Percentiles rank a stretch among this genome's conserved stretches.
Evolutionary conservation across 2,797 vertebrate species (phyloP).

Genomic region (Enteromius radiatus): DNA sequence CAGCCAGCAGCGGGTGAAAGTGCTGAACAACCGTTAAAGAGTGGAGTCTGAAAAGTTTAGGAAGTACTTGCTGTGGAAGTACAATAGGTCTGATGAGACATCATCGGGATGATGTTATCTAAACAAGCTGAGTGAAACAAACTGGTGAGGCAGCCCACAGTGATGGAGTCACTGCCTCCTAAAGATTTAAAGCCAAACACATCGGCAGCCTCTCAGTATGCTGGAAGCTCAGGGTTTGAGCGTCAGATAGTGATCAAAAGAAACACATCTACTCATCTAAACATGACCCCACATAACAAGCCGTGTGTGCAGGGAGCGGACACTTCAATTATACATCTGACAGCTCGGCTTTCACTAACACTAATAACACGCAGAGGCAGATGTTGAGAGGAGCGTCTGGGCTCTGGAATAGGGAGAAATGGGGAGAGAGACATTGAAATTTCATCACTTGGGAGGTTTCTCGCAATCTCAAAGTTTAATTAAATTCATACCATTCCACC

Average conservation of each 20-base stretch:
- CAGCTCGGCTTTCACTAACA: constrained; percentile 69
- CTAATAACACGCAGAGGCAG: constrained; percentile 71
- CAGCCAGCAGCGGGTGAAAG: neutral
- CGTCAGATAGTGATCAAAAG: constrained; percentile 73
- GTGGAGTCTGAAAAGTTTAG: constrained; percentile 2
- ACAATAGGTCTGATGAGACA: constrained; percentile 36
- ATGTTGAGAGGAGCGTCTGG: constrained; percentile 61
- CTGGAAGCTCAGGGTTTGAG: constrained; percentile 50
- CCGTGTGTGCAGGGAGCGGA: constrained; percentile 63
- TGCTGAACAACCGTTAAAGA: neutral
- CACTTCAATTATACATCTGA: constrained; percentile 76
- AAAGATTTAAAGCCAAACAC: constrained; percentile 57
- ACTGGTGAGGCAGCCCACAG: constrained; percentile 28
- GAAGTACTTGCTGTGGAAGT: neutral
- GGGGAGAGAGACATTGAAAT: constrained; percentile 45
- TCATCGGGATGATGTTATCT: constrained; percentile 7
- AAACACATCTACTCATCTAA: constrained; percentile 70
- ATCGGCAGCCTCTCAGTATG: constrained; percentile 50
- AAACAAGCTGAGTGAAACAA: constrained; percentile 44
- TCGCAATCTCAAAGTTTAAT: constrained; percentile 42
- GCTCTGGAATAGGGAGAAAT: constrained; percentile 36
- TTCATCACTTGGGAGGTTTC: constrained; percentile 59
- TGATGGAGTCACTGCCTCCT: constrained; percentile 32
- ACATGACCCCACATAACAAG: constrained; percentile 69
- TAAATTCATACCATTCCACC: constrained; percentile 42